Conservation (phyloP, 2,113 vertebrate species). For the Chloebia gouldiae region DNA sequence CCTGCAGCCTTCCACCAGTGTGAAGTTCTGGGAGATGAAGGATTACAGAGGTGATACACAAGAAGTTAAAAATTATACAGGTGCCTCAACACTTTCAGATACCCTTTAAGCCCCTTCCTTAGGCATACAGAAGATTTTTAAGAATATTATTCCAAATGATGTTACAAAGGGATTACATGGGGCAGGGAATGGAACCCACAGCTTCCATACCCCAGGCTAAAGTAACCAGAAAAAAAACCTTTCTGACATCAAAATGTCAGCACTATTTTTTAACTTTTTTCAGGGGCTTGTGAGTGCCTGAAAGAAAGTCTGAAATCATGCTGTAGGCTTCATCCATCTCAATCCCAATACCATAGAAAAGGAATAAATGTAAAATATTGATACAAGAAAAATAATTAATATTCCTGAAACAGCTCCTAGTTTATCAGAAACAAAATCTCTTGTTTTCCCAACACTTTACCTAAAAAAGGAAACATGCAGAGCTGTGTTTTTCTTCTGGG, state of each 20-base stretch:
- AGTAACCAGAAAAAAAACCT: neutral
- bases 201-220: conserved; percentile 4
- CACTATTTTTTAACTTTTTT: neutral
- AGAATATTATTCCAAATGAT: neutral
- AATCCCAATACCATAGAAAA: neutral
- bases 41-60: neutral
- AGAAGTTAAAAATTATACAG: neutral
- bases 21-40: neutral
- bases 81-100: neutral
- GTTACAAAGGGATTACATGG: neutral
- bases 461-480: conserved; percentile 50
- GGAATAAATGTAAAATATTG: neutral
- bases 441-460: conserved; percentile 46
- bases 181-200: neutral
- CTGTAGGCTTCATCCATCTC: conserved; percentile 17
- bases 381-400: conserved; percentile 25
- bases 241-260: neutral
- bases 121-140: neutral
- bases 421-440: conserved; percentile 57
- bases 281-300: neutral
- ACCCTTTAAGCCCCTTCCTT: neutral
- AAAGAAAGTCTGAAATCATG: neutral
- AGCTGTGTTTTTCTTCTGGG: conserved; percentile 6
- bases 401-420: conserved; percentile 18
- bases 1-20: neutral